These are phyloP conservation scores for Tetropium fuscum DNA, from an alignment of 2,888 invertebrate species.

Conservation along the genomic window DNA sequence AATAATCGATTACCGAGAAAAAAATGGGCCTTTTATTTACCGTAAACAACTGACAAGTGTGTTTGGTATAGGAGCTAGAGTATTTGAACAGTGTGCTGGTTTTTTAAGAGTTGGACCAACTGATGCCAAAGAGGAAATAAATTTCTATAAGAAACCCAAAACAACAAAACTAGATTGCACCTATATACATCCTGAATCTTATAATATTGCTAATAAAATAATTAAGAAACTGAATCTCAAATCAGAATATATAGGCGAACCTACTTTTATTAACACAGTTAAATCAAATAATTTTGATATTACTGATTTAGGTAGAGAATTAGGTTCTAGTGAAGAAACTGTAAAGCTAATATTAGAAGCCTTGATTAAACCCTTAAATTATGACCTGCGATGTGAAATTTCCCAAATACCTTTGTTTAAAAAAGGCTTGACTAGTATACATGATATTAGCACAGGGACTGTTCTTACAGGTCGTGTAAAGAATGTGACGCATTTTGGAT, in stretches of 20 bases:
- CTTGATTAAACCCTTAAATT: constrained; percentile 75
- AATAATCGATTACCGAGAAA: constrained; percentile 80
- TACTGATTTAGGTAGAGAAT: constrained; percentile 66
- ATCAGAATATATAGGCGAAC: constrained; percentile 40
- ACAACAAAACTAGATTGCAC: constrained; percentile 77
- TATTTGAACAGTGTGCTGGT: constrained; percentile 91
- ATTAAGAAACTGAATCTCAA: constrained; percentile 55
- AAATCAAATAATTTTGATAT: constrained; percentile 45
- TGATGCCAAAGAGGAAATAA: constrained; percentile 60
- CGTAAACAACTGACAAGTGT: constrained; percentile 83
- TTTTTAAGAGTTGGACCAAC: constrained; percentile 77
- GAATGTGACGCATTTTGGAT: constrained; percentile 91
- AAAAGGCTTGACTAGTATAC: constrained; percentile 75
- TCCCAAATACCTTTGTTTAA: constrained; percentile 81
- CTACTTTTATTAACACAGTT: constrained; percentile 38
- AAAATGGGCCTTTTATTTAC: constrained; percentile 78
- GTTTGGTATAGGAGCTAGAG: constrained; percentile 84
- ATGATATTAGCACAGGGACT: constrained; percentile 74
- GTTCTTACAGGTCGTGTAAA: constrained; percentile 81
- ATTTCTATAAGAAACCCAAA: constrained; percentile 54
- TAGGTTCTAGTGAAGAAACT: constrained; percentile 73
- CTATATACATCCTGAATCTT: constrained; percentile 94
- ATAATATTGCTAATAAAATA: constrained; percentile 75
- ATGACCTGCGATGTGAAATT: constrained; percentile 79
- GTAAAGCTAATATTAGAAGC: constrained; percentile 80